A percentile compares a stretch with the other conserved stretches of the same genome.
phyloP scores from a whole-genome alignment of 2,113 vertebrate species.

The Leptodactylus fuscus region DNA sequence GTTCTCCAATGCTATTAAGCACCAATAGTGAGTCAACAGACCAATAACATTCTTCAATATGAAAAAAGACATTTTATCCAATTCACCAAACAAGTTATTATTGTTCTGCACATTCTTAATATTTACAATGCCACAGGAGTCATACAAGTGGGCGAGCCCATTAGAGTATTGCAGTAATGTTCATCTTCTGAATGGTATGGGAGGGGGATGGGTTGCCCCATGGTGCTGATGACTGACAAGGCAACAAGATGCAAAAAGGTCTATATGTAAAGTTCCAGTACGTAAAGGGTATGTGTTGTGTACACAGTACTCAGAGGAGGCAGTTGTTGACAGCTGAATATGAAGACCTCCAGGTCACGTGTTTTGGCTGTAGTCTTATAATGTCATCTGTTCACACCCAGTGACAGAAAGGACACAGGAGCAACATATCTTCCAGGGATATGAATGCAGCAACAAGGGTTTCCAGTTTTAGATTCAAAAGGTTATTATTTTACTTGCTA shows the following conservation, averaged over 20 bases:
- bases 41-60: constrained; percentile 74
- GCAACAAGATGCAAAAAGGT: constrained; percentile 78
- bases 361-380: background rate
- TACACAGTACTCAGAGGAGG: constrained; percentile 68
- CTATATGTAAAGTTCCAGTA: constrained; percentile 78
- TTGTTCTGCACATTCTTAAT: constrained; percentile 71
- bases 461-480: constrained; percentile 78
- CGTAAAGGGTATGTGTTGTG: constrained; percentile 77
- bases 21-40: constrained; percentile 79
- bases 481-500: background rate
- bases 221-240: constrained; percentile 69
- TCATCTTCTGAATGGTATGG: too few species aligned
- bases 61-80: constrained; percentile 71
- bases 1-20: constrained; percentile 77
- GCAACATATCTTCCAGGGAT: constrained; percentile 65
- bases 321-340: constrained; percentile 5
- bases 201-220: background rate
- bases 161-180: constrained; percentile 80
- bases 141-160: constrained; percentile 78
- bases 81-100: constrained; percentile 73
- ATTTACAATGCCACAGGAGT: constrained; percentile 76
- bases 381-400: background rate
- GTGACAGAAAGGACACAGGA: constrained; percentile 75
- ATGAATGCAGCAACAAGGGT: constrained; percentile 87
- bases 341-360: background rate